These are phyloP conservation scores for Gallinago nigripennis DNA, from an alignment of 2,797 vertebrate species.

Conservation along the genomic window DNA sequence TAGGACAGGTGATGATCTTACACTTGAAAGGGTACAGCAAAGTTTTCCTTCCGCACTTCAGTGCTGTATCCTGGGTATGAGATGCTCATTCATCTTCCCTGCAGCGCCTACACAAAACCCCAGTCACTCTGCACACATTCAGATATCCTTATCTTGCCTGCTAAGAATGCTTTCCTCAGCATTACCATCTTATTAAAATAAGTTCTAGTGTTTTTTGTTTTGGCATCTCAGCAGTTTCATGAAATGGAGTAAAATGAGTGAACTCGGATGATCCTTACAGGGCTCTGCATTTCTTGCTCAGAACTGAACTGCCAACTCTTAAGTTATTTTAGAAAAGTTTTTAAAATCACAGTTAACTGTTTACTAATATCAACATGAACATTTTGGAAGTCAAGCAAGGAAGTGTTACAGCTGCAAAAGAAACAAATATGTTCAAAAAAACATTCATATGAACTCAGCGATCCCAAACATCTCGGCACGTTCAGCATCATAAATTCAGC, in stretches of 20 bases:
- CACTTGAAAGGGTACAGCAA: not conserved
- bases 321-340: not conserved
- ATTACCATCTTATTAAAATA: not conserved
- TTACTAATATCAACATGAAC: conserved; percentile 8
- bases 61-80: not conserved
- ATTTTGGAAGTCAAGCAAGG: not conserved
- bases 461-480: not conserved
- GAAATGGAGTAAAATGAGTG: not conserved
- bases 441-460: not conserved
- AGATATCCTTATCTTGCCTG: not conserved
- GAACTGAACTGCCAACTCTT: not conserved
- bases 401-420: not conserved
- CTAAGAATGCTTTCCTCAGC: not conserved
- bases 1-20: not conserved
- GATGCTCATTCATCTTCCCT: not conserved
- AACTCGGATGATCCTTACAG: not conserved
- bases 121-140: not conserved
- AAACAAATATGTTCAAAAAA: not conserved
- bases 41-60: not conserved
- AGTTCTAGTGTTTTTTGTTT: not conserved
- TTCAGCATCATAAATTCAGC: not conserved
- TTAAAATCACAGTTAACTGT: conserved; percentile 3
- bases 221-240: not conserved
- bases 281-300: not conserved
- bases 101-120: not conserved